phyloP scores from a whole-genome alignment of 2,888 invertebrate species.

The Platycheirus albimanus region DNA sequence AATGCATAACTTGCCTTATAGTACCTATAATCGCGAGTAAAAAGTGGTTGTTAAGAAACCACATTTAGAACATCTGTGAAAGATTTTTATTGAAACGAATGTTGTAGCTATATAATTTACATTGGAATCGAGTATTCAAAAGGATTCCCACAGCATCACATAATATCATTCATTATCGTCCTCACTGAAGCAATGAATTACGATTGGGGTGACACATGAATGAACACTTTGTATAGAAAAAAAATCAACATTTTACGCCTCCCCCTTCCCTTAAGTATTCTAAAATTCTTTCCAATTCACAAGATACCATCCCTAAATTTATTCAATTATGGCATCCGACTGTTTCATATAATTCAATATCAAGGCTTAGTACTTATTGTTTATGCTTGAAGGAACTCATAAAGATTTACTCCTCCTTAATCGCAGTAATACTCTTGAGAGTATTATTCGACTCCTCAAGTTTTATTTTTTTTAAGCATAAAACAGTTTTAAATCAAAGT shows the following conservation, averaged over 20 bases:
- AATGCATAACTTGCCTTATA: no score
- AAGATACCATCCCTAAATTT: slow-evolving; percentile 16
- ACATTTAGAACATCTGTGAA: slow-evolving; percentile 12
- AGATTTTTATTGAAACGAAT: slow-evolving; percentile 9
- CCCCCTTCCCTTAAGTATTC: slow-evolving; percentile 18
- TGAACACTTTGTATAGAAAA: no score
- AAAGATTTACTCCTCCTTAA: background rate
- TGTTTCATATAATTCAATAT: slow-evolving; percentile 2
- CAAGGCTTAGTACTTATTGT: background rate
- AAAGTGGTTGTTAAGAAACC: background rate
- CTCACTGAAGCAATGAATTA: slow-evolving; percentile 8
- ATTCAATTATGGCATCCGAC: slow-evolving; percentile 12
- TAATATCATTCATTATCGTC: background rate
- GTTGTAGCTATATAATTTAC: background rate
- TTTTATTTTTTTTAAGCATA: background rate
- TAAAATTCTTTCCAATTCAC: background rate
- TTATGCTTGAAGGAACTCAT: background rate
- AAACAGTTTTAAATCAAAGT: background rate
- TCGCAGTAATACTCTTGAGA: background rate
- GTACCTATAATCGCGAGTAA: no score
- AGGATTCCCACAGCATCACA: background rate
- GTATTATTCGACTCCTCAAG: background rate
- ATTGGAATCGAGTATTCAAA: background rate
- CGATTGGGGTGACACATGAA: slow-evolving; percentile 49
- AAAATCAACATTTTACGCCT: no score